phyloP scores from a whole-genome alignment of 2,797 vertebrate species.

The Triplophysa bombifrons region DNA sequence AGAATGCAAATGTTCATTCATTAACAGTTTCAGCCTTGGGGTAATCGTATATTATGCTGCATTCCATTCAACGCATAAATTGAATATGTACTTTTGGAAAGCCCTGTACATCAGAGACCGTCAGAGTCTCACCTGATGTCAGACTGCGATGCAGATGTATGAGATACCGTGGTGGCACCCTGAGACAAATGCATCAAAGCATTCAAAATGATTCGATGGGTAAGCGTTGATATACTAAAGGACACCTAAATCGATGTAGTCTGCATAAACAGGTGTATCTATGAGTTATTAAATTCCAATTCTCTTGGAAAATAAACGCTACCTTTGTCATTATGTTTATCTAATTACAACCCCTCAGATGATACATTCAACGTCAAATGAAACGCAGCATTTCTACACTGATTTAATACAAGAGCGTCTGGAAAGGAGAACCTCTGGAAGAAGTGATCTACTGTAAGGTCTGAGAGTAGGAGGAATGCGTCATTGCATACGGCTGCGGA shows the following conservation, averaged over 20 bases:
- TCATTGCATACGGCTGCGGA: slow-evolving; percentile 30
- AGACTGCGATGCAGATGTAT: not conserved
- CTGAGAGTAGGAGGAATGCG: slow-evolving; percentile 4
- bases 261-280: not conserved
- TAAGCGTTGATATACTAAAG: not conserved
- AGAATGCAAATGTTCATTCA: slow-evolving; percentile 18
- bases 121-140: not conserved
- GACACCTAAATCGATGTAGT: not conserved
- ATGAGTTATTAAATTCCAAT: not conserved
- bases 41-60: not conserved
- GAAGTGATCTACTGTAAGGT: slow-evolving; percentile 15
- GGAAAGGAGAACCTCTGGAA: slow-evolving; percentile 16
- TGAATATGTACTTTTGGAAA: not conserved
- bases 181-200: not conserved
- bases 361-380: slow-evolving; percentile 8
- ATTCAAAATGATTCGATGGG: not conserved
- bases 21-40: not conserved
- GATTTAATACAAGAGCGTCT: not conserved
- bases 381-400: slow-evolving; percentile 9
- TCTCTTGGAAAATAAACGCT: not conserved
- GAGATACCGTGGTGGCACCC: not conserved
- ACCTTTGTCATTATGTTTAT: not conserved
- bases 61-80: slow-evolving; percentile 9
- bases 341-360: not conserved
- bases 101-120: not conserved